Conservation (phyloP, 2,113 vertebrate species). For the Pelvicachromis taeniatus region DNA sequence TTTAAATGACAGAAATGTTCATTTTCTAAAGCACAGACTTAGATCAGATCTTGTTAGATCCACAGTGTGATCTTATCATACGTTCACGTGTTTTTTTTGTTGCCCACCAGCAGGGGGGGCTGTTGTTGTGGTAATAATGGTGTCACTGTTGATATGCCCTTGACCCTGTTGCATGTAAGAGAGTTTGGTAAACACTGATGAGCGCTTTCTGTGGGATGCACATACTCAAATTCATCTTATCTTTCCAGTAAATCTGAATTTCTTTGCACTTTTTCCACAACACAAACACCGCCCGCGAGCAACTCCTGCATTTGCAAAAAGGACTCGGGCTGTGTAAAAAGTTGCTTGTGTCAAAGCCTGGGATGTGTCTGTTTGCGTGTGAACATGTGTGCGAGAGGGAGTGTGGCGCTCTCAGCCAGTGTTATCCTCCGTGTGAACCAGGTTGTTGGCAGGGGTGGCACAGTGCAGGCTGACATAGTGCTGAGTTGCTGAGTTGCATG, state of each 20-base stretch:
- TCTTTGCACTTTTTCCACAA: not conserved
- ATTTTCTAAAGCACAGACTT: not conserved
- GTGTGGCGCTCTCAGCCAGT: not conserved
- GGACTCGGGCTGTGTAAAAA: slow-evolving; percentile 18
- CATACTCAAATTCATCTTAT: slow-evolving; percentile 13
- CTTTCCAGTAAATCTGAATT: not conserved
- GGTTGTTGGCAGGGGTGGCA: not conserved
- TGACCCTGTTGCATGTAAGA: not conserved
- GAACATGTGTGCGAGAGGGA: not conserved
- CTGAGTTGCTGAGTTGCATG: slow-evolving; percentile 52
- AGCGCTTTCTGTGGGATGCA: not conserved
- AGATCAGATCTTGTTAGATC: not conserved
- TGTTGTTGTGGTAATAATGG: slow-evolving; percentile 39
- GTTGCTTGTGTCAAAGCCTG: slow-evolving; percentile 31
- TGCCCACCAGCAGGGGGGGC: slow-evolving; percentile 49
- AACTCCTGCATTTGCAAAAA: not conserved
- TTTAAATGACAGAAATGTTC: not conserved
- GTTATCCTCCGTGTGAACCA: not conserved
- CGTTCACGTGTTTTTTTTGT: not conserved
- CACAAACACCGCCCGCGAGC: not conserved
- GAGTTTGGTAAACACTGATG: not conserved
- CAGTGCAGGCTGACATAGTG: slow-evolving; percentile 2
- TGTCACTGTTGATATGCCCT: not conserved
- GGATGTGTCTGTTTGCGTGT: not conserved
- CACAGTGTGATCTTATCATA: not conserved